phyloP scores from a whole-genome alignment of 2,888 invertebrate genomes.

The Busseola fusca region DNA sequence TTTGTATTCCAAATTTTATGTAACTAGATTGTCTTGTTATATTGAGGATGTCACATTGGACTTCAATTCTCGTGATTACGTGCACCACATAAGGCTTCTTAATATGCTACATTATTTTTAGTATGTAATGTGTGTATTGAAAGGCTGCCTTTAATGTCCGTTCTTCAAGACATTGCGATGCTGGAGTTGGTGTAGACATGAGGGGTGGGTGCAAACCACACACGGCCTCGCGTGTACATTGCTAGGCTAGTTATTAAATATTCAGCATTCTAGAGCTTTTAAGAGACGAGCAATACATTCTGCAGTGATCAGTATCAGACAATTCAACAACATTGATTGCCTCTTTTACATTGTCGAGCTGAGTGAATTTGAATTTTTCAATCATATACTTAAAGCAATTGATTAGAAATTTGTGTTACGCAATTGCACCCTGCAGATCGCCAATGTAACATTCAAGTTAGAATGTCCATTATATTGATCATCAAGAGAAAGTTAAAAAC shows the following conservation, averaged over 20 bases:
- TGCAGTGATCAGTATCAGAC: background rate
- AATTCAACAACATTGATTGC: background rate
- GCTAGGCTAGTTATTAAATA: conserved; percentile 5
- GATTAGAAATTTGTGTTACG: background rate
- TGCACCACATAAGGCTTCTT: conserved; percentile 32
- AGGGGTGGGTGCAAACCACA: background rate
- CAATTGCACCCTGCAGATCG: background rate
- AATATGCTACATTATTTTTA: conserved; percentile 34
- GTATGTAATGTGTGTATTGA: conserved; percentile 30
- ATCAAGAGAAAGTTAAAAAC: background rate
- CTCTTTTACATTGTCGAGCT: background rate
- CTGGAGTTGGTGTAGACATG: background rate
- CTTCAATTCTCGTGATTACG: conserved; percentile 56
- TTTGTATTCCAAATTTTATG: conserved; percentile 12
- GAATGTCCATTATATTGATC: background rate
- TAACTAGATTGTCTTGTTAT: conserved; percentile 56
- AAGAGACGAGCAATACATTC: conserved; percentile 11
- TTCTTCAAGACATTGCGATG: conserved; percentile 4
- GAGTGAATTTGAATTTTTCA: background rate
- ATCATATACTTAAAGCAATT: background rate
- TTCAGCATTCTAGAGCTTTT: conserved; percentile 1
- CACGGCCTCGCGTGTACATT: conserved; percentile 2
- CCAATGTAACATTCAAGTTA: background rate
- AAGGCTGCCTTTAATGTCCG: conserved; percentile 5
- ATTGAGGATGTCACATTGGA: conserved; percentile 36